A percentile compares a stretch with the other conserved stretches of the same genome.
phyloP scores from a whole-genome alignment of 2,888 invertebrate species.

The Netelia virgata region DNA sequence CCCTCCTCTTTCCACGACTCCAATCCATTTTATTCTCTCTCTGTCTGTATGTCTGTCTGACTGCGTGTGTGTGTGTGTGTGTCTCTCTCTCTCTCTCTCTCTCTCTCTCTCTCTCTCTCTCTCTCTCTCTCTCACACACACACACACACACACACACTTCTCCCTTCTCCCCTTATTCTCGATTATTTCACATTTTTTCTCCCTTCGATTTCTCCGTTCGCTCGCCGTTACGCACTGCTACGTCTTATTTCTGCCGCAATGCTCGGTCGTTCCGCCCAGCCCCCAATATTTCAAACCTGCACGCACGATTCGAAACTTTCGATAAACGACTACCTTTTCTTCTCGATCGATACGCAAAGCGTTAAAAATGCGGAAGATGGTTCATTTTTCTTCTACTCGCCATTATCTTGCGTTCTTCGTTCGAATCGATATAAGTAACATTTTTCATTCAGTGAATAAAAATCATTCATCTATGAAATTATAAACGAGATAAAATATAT shows the following conservation, averaged over 20 bases:
- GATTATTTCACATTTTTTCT: slow-evolving; percentile 54
- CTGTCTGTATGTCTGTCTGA: no score
- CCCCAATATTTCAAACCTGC: slow-evolving; percentile 38
- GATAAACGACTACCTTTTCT: slow-evolving; percentile 50
- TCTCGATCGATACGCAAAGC: slow-evolving; percentile 47
- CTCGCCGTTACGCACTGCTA: slow-evolving; percentile 9
- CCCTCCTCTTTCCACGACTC: slow-evolving; percentile 29
- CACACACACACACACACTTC: no score
- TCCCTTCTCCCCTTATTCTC: slow-evolving; percentile 13
- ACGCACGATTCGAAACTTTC: slow-evolving; percentile 42
- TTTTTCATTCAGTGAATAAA: no score
- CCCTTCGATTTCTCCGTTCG: slow-evolving; percentile 48
- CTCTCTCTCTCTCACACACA: no score
- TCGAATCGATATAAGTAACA: no score
- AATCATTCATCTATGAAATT: no score
- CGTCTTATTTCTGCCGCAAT: slow-evolving; percentile 58
- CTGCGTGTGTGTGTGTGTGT: no score
- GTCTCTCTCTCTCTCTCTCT: background rate
- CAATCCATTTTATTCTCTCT: slow-evolving; percentile 18
- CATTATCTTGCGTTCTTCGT: background rate
- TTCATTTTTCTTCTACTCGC: slow-evolving; percentile 8
- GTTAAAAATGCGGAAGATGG: slow-evolving; percentile 22
- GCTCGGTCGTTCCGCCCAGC: slow-evolving; percentile 38
- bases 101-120: background rate
- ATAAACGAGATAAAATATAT: no score